Conservation (phyloP, 2,113 vertebrate genomes). For the Egretta garzetta region DNA sequence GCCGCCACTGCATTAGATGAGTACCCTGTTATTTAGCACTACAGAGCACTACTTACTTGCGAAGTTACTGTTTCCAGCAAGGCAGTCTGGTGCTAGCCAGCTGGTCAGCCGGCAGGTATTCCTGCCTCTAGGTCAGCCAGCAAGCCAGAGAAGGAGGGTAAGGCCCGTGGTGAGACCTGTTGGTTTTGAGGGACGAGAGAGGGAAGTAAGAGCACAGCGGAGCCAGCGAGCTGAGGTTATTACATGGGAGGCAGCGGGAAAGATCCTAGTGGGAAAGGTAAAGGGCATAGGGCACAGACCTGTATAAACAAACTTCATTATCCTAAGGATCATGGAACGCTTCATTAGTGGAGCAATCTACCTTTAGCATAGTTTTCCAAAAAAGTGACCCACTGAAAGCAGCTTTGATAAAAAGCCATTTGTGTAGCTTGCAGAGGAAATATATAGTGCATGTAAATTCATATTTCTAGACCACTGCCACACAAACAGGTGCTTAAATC, state of each 20-base stretch:
- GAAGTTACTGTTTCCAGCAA: not conserved
- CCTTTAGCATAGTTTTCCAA: not conserved
- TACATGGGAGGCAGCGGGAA: not conserved
- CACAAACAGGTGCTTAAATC: not conserved
- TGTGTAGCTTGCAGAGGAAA: not conserved
- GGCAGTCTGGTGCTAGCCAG: not conserved
- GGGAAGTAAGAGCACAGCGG: not conserved
- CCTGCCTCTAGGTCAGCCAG: not conserved
- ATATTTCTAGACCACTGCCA: not conserved
- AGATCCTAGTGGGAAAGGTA: not conserved
- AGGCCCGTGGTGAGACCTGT: rapidly evolving
- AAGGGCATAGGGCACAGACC: not conserved
- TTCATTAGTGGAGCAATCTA: not conserved
- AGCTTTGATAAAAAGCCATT: not conserved
- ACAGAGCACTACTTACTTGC: not conserved
- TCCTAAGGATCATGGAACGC: not conserved
- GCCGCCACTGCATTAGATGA: not conserved
- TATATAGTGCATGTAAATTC: not conserved
- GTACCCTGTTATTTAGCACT: not conserved
- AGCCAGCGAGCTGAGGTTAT: rapidly evolving
- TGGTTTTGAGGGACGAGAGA: not conserved
- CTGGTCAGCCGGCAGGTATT: not conserved
- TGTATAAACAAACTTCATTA: not conserved
- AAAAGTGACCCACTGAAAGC: not conserved
- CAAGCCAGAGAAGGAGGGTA: not conserved